These are phyloP conservation scores for Picathartes gymnocephalus DNA, from an alignment of 2,113 vertebrate genomes.

Conservation along the genomic window DNA sequence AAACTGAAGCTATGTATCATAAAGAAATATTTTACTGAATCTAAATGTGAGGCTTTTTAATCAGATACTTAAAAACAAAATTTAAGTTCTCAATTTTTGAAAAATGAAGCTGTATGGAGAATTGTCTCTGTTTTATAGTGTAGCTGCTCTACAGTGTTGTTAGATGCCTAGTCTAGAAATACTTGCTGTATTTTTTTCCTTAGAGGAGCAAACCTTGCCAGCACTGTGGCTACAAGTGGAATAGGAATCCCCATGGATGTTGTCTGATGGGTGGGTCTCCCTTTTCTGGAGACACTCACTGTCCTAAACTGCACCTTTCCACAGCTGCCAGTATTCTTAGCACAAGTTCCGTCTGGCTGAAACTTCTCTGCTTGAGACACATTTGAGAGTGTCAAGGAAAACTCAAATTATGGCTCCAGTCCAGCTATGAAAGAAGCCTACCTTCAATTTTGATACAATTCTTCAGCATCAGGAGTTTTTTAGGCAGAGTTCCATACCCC, in stretches of 20 bases:
- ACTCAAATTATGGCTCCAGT: rapidly evolving
- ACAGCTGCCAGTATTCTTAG: not conserved
- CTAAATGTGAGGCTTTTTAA: not conserved
- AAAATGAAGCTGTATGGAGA: not conserved
- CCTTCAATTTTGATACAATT: not conserved
- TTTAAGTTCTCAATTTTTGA: not conserved
- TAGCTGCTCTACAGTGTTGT: rapidly evolving
- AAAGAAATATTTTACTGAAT: not conserved
- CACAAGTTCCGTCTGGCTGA: not conserved
- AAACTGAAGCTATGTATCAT: not conserved
- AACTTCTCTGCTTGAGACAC: not conserved
- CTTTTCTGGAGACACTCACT: not conserved
- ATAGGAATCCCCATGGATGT: rapidly evolving
- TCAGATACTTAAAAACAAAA: not conserved
- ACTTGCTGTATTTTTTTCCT: not conserved
- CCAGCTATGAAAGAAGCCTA: not conserved
- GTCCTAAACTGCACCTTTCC: not conserved
- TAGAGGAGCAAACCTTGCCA: not conserved
- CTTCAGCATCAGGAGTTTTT: not conserved
- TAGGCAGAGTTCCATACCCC: not conserved
- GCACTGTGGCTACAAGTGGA: rapidly evolving
- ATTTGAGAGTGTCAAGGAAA: not conserved
- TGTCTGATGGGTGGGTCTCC: not conserved
- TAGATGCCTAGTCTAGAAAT: not conserved
- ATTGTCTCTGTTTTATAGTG: not conserved